Conservation (phyloP, 2,113 vertebrate species). For the Otis tarda region DNA sequence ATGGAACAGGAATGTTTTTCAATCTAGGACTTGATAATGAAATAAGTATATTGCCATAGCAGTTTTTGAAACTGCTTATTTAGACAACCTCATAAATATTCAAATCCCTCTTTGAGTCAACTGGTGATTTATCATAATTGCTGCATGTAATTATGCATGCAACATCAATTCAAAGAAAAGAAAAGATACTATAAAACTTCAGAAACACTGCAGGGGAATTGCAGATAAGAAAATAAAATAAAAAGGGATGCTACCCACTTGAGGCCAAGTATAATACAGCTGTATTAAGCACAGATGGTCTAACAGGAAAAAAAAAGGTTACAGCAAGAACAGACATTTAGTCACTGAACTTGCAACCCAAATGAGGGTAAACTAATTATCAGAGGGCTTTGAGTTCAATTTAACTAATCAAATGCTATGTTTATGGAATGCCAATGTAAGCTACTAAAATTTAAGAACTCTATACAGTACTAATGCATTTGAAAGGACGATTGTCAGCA, state of each 20-base stretch:
- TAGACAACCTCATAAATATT: constrained; percentile 9
- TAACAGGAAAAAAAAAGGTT: neutral
- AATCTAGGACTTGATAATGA: neutral
- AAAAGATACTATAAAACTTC: neutral
- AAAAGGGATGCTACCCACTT: neutral
- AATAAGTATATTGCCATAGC: neutral
- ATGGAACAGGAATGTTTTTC: neutral
- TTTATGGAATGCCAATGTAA: neutral
- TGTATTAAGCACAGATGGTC: constrained; percentile 1
- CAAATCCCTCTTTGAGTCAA: constrained; percentile 10
- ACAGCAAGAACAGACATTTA: neutral
- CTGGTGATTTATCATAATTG: constrained; percentile 35
- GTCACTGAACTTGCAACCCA: neutral
- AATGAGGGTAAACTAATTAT: neutral
- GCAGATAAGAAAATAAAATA: constrained; percentile 25
- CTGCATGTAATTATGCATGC: neutral
- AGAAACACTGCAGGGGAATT: neutral
- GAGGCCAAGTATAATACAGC: neutral
- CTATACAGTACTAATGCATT: neutral
- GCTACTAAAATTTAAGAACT: neutral
- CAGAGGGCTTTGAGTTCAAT: neutral
- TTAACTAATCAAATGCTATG: neutral
- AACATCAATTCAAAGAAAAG: constrained; percentile 1
- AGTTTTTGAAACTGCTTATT: constrained; percentile 28
- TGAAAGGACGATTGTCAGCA: neutral